phyloP scores from a whole-genome alignment of 2,797 vertebrate genomes.

The Neosilurus hyrtlii region DNA sequence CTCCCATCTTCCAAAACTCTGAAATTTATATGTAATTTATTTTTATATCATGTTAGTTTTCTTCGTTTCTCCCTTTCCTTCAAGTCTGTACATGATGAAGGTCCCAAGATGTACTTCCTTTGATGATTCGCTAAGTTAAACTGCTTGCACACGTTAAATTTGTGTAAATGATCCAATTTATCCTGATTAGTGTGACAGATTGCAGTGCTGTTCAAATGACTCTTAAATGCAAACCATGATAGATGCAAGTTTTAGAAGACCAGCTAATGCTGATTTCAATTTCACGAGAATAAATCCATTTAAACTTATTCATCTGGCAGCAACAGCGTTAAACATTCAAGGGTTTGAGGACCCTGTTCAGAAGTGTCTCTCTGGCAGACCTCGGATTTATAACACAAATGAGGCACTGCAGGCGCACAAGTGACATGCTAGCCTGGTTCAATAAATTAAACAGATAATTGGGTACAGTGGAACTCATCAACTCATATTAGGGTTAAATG shows the following conservation, averaged over 20 bases:
- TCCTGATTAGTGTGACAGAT: slow-evolving; percentile 23
- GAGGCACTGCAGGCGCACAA: not conserved
- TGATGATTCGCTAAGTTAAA: slow-evolving; percentile 21
- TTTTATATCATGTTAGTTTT: not conserved
- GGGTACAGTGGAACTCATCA: not conserved
- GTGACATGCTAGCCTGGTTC: not conserved
- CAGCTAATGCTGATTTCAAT: not conserved
- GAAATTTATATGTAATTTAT: not conserved
- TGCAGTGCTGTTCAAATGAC: slow-evolving; percentile 24
- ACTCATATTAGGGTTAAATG: not conserved
- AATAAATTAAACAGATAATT: slow-evolving; percentile 24
- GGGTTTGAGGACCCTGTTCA: not conserved
- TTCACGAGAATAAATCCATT: not conserved
- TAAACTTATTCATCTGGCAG: not conserved
- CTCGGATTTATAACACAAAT: not conserved
- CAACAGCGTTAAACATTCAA: not conserved
- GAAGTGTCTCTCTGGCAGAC: not conserved
- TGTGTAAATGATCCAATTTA: slow-evolving; percentile 16
- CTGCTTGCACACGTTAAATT: slow-evolving; percentile 22
- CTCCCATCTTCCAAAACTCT: not conserved
- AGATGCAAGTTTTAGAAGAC: slow-evolving; percentile 21
- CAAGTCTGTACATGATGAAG: slow-evolving; percentile 7
- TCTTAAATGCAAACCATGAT: slow-evolving; percentile 30
- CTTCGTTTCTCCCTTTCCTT: not conserved
- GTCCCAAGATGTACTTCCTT: slow-evolving; percentile 10